These are phyloP conservation scores for Tympanuchus pallidicinctus DNA, from an alignment of 2,113 vertebrate genomes.

Conservation along the genomic window DNA sequence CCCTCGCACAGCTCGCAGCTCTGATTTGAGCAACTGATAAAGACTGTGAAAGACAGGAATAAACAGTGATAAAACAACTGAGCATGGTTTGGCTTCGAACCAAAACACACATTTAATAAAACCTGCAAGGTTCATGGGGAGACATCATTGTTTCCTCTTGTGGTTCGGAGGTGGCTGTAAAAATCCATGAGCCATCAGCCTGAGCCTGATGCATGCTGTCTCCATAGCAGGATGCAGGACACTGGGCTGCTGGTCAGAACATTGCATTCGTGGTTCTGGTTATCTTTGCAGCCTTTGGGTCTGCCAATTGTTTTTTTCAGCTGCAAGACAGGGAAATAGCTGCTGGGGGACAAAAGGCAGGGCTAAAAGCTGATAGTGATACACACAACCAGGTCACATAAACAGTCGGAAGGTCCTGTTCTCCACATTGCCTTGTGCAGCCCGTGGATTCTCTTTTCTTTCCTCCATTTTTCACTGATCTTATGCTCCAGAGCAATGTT, in stretches of 20 bases:
- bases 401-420: accelerated
- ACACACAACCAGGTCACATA: background rate
- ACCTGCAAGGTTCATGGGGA: background rate
- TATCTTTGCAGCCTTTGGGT: background rate
- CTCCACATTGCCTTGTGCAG: background rate
- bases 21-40: conserved; percentile 64
- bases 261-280: accelerated
- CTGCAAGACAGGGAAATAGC: background rate
- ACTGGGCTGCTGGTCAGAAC: background rate
- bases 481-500: background rate
- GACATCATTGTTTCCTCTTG: background rate
- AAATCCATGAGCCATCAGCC: background rate
- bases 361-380: background rate
- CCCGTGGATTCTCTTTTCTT: background rate
- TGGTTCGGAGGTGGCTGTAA: background rate
- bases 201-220: background rate
- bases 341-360: background rate
- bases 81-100: background rate
- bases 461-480: background rate
- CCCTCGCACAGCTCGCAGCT: conserved; percentile 9
- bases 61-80: conserved; percentile 40
- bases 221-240: background rate
- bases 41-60: conserved; percentile 56
- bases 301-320: background rate
- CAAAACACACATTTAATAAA: conserved; percentile 53